Evolutionary conservation across 2,888 invertebrate genomes (phyloP), one percentile per base, ranked within the genome.

Genomic region (Synergus laeviventris): DNA sequence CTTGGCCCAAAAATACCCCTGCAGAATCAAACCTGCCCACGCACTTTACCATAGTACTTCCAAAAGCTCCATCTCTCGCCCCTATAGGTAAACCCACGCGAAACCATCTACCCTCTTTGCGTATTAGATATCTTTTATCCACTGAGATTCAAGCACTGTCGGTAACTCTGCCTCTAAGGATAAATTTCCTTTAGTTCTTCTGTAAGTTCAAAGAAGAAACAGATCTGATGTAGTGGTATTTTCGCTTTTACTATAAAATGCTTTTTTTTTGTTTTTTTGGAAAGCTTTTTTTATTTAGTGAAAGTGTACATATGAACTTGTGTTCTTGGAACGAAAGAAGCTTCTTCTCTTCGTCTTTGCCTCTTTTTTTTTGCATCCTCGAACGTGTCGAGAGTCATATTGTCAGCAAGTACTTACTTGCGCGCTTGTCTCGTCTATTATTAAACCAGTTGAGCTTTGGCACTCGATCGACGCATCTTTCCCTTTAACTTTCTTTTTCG

Each of bases 1-100:
- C 86, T 82, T 79, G 74, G 9, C 9, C 49, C 59, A 59, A 59
- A 59, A 59, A 21, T 59, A 59, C 59, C 59, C 21, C 59, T 24
- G 59, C 59, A 14, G 59, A 59, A 12, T 59, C 24, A 79, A 77
- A 74, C 74, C 81, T 80, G 76, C 77, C 83, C 77, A 77, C 78
- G 81, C 79, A 74, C 61, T 64, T 64, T 66, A n/a, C n/a, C n/a
- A n/a, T n/a, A 36, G 42, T 54, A 60, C 78, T 73, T 66, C 78
- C 75, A 42, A 74, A 78, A 83, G 86, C 87, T 83, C 84, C 85
- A 84, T 85, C 85, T 84, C 77, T 78, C 80, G 85, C 66, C 75
- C 16, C 73, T 16, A 45, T 42, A 16, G 73, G 61, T 76, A 73
- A 64, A 54, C 66, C 11, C 64, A 60, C 31, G 21, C 36, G 38